Evolutionary conservation across 2,113 vertebrate species (phyloP).

Genomic region (Nycticryphes semicollaris): DNA sequence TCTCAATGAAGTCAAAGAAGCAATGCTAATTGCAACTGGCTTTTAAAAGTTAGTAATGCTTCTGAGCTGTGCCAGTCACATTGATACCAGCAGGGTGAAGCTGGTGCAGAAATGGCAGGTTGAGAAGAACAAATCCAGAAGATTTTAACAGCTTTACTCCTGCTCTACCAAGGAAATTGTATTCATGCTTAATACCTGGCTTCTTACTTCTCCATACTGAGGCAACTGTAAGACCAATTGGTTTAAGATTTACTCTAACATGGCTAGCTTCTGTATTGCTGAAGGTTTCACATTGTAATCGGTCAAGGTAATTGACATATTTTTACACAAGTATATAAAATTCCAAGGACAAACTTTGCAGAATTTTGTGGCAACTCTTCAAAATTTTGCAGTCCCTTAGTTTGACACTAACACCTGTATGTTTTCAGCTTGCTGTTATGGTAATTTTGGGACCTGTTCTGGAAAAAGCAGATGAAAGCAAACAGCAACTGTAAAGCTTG

Average conservation of each 20-base stretch:
- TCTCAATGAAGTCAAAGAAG: not conserved
- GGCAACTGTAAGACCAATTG: not conserved
- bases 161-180: not conserved
- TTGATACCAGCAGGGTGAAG: not conserved
- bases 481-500: not conserved
- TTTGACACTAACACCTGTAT: not conserved
- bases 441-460: not conserved
- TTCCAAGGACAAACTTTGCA: not conserved
- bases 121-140: not conserved
- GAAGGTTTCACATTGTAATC: not conserved
- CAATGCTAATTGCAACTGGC: not conserved
- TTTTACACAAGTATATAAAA: not conserved
- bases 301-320: not conserved
- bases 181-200: not conserved
- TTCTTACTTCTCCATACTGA: not conserved
- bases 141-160: not conserved
- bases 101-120: not conserved
- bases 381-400: not conserved
- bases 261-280: not conserved
- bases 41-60: not conserved
- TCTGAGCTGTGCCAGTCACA: not conserved
- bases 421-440: not conserved
- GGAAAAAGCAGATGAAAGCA: conserved; percentile 11
- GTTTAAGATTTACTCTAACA: not conserved
- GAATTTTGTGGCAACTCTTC: not conserved